These are phyloP conservation scores for Gymnoscelis rufifasciata DNA, from an alignment of 2,888 invertebrate species.

Conservation along the genomic window DNA sequence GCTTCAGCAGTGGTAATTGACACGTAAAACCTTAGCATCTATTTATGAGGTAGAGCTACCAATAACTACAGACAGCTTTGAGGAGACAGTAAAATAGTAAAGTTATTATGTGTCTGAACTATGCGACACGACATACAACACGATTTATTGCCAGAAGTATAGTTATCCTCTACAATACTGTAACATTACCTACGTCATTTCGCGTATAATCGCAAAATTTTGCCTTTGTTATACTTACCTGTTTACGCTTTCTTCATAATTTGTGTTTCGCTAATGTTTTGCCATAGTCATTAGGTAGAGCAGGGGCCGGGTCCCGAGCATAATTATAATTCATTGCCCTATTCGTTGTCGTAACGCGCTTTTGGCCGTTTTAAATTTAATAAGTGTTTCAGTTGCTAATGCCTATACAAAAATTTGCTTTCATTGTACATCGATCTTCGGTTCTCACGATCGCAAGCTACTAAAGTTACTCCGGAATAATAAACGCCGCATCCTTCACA, in stretches of 20 bases:
- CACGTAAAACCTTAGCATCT: constrained; percentile 10
- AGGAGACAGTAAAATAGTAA: no score
- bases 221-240: constrained; percentile 57
- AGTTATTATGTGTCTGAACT: no score
- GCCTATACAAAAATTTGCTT: constrained; percentile 12
- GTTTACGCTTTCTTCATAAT: constrained; percentile 70
- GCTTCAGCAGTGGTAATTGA: constrained; percentile 24
- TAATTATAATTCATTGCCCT: constrained; percentile 71
- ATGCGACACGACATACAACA: no score
- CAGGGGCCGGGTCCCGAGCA: constrained; percentile 48
- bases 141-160: not conserved
- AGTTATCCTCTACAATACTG: not conserved
- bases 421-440: not conserved
- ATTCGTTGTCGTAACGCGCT: constrained; percentile 46
- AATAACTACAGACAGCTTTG: no score
- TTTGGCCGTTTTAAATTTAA: constrained; percentile 38
- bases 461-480: not conserved
- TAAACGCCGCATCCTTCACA: not conserved
- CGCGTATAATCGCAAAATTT: constrained; percentile 22
- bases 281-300: constrained; percentile 61
- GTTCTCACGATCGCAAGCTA: not conserved
- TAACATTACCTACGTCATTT: constrained; percentile 31
- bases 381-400: constrained; percentile 21
- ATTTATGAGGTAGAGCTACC: not conserved
- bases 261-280: constrained; percentile 71